Base-by-base conservation (phyloP, 2,797 vertebrate species). In the Perodicticus potto region DNA sequence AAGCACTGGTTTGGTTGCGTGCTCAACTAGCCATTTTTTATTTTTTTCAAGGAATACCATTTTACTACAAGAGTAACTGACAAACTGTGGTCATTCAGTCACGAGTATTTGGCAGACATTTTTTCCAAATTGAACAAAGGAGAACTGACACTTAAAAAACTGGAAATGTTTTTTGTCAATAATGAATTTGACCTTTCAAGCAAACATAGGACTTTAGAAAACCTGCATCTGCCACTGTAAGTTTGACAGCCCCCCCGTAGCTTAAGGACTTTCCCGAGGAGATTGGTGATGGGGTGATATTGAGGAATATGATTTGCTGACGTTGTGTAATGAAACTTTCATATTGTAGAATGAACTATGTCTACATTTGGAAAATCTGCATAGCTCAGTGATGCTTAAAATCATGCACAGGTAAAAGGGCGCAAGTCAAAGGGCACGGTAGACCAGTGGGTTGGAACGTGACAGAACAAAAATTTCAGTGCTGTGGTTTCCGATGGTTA, bases 321-420 rank as follows among this genome's bases (percentile, higher is more conserved):
- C 57, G 43, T 16, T 72, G 32, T 59, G 17, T 84, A 84, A 34
- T 86, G 83, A 86, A 89, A 49, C 10, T 53, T 76, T 88, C 72
- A 77, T 65, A 73, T 61, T 73, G 1, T 92, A 13, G 72, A 92
- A 76, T 94, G 72, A 93, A 92, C 93, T 63, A 72, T 77, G 55
- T 77, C 86, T 92, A 23, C 43, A 84, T 59, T 94, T 93, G 85
- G 69, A 86, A 94, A 34, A 90, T 90, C 63, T 82, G 72, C 63
- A 59, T 91, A 90, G 57, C 37, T 87, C 67, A 89, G 1, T 81
- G 78, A 92, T 55, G 74, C 86, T 86, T 77, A 76, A 94, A 91
- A 67, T 80, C 59, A 89, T n/a, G 32, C 53, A 17, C 55, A 49
- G 49, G 43, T 87, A 81, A 93, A 90, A 86, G 81, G 85, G 74